These are phyloP conservation scores for Noctua fimbriata DNA, from an alignment of 2,888 invertebrate species.

Conservation along the genomic window DNA sequence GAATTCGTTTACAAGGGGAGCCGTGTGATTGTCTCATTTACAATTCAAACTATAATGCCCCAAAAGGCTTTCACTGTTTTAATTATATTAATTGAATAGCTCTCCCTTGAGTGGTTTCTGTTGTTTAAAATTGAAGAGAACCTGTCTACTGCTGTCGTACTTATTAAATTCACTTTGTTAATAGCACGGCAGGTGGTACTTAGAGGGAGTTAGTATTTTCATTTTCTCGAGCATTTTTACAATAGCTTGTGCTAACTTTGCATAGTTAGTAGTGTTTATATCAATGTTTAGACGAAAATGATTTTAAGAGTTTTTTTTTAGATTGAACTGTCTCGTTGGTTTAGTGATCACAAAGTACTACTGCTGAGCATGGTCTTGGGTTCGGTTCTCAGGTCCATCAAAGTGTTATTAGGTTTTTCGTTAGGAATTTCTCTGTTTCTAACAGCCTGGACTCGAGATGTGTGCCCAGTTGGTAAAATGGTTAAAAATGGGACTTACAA, in stretches of 20 bases:
- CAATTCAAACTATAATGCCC: conserved; percentile 74
- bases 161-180: conserved; percentile 37
- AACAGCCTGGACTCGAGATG: no score
- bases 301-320: no score
- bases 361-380: no score
- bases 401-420: no score
- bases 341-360: no score
- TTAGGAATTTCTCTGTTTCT: no score
- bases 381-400: no score
- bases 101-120: conserved; percentile 65
- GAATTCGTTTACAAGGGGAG: conserved; percentile 69
- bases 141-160: conserved; percentile 33
- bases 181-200: not conserved
- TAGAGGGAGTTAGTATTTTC: not conserved
- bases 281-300: no score
- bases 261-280: not conserved
- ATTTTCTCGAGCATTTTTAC: not conserved
- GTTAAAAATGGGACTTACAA: no score
- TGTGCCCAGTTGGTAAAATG: no score
- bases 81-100: conserved; percentile 74
- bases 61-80: conserved; percentile 64
- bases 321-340: no score
- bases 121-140: conserved; percentile 56
- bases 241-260: not conserved
- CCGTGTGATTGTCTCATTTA: conserved; percentile 73